Conservation (phyloP, 2,888 invertebrate species). For the Ochlodes sylvanus region DNA sequence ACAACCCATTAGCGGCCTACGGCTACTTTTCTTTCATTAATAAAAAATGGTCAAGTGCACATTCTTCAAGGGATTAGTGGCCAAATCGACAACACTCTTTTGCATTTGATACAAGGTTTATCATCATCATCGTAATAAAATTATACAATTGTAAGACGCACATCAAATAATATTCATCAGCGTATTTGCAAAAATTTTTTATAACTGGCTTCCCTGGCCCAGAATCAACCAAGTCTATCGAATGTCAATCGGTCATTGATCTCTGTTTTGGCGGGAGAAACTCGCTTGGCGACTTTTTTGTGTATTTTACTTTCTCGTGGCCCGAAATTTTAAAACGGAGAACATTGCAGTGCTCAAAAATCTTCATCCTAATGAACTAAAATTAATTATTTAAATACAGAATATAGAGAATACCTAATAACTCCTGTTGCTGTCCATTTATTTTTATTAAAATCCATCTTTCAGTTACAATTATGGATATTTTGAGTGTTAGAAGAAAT, state of each 20-base stretch:
- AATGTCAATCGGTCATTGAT: slow-evolving; percentile 81
- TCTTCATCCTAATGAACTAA: background rate
- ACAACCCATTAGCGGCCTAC: slow-evolving; percentile 20
- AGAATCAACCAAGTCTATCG: slow-evolving; percentile 49
- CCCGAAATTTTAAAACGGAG: slow-evolving; percentile 44
- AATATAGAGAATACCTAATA: no score
- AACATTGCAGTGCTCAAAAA: background rate
- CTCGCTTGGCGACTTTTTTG: slow-evolving; percentile 75
- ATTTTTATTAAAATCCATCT: no score
- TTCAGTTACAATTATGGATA: no score
- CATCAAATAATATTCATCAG: no score
- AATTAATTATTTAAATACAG: background rate
- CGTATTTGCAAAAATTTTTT: background rate
- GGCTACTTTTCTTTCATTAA: background rate
- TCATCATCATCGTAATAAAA: no score
- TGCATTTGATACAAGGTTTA: no score
- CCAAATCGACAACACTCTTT: no score
- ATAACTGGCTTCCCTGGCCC: slow-evolving; percentile 1
- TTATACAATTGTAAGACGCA: no score
- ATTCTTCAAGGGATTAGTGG: background rate
- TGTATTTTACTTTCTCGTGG: slow-evolving; percentile 81
- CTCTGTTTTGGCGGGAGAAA: slow-evolving; percentile 83
- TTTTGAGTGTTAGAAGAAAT: no score
- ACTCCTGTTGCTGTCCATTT: no score
- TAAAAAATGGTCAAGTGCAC: no score